Evolutionary conservation across 2,113 vertebrate species (phyloP), one percentile per base, ranked within the genome.

Genomic region (Corydoras maculifer): DNA sequence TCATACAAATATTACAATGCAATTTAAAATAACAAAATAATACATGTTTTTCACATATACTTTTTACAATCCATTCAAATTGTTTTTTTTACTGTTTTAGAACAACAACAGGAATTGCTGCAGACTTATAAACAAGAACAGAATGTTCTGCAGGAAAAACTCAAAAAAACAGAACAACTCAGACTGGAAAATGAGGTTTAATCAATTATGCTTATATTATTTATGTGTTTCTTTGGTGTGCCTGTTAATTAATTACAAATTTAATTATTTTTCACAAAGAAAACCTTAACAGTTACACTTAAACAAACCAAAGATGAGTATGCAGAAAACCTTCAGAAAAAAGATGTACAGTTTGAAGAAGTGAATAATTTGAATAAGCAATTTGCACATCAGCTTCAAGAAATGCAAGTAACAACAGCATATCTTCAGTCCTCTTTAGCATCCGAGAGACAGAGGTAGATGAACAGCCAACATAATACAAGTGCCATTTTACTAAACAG

Each of bases 391-490:
- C 50, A 84, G 71, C 75, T 88, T 84, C 81, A 85, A 71, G 86
- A 87, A 72, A 80, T 88, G 80, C 86, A 93, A 73, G 59, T 62
- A 72, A 85, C 81, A 12, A 9, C 80, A 77, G 82, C 84, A 14
- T 84, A 70, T 75, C 82, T 94, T 60, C 85, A 93, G 68, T 82
- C 80, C 69, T 86, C 87, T 66, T 74, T 95, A 69, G 77, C 80
- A 76, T 72, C 76, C 73, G 90, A 93, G 80, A 86, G 85, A 78
- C 85, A 87, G 30, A 93, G 91, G 95, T 97, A 88, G 43, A 69
- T 59, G 63, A 70, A 7, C 12, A 14, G 29, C 61, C 11, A 58
- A 10, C 13, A 64, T 72, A 61, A 70, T n/a, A 15, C 43, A 49
- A 12, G 15, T 1, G 58, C 58, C 14, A 51, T 3, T 25, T 71